Evolutionary conservation across 2,113 vertebrate genomes (phyloP).

Genomic region (Cynoglossus semilaevis): DNA sequence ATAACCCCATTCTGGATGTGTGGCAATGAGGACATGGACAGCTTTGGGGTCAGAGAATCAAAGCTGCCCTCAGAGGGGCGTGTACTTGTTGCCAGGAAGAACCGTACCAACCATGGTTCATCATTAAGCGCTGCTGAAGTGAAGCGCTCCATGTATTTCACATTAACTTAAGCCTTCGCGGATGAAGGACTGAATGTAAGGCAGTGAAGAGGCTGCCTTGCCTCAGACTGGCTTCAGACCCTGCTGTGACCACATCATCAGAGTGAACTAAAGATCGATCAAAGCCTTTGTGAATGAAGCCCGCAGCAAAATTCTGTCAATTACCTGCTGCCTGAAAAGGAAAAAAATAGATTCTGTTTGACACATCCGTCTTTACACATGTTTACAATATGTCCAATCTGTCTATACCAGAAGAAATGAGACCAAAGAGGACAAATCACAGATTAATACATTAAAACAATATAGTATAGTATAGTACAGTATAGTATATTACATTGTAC

Average conservation of each 20-base stretch:
- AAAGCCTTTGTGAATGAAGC: constrained; percentile 50
- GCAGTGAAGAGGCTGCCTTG: constrained; percentile 22
- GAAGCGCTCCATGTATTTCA: constrained; percentile 24
- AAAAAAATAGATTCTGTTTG: constrained; percentile 30
- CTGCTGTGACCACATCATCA: constrained; percentile 60
- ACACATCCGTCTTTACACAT: constrained; percentile 21
- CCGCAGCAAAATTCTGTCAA: constrained; percentile 12
- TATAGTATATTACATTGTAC: no score
- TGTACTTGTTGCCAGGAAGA: constrained; percentile 13
- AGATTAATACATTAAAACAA: no score
- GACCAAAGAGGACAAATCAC: neutral
- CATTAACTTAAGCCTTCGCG: constrained; percentile 33
- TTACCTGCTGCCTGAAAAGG: constrained; percentile 39
- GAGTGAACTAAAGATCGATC: constrained; percentile 53
- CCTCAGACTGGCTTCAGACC: constrained; percentile 50
- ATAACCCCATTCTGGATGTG: constrained; percentile 48
- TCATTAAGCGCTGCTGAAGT: constrained; percentile 39
- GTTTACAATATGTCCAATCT: constrained; percentile 25
- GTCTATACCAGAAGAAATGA: constrained; percentile 16
- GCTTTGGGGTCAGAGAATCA: constrained; percentile 26
- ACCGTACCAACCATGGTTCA: constrained; percentile 28
- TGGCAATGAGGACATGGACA: constrained; percentile 16
- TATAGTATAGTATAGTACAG: no score
- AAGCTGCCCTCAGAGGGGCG: constrained; percentile 9
- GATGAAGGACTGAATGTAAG: constrained; percentile 47